These are phyloP conservation scores for Polyploca ridens DNA, from an alignment of 2,888 invertebrate species.

Conservation along the genomic window DNA sequence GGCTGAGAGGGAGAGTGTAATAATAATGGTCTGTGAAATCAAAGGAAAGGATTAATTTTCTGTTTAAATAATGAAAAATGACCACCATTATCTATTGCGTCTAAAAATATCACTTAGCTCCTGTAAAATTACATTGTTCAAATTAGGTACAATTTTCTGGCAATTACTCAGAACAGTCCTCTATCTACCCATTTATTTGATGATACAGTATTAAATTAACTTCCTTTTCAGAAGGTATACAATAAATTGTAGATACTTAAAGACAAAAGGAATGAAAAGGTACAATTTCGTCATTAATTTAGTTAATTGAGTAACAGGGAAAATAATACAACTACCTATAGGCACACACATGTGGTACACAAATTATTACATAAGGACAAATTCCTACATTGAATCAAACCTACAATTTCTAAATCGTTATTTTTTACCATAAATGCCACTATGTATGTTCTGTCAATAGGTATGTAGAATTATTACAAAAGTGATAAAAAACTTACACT, in stretches of 20 bases:
- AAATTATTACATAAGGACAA: too few relatives aligned
- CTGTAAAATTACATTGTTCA: not conserved
- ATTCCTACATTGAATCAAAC: too few relatives aligned
- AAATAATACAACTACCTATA: too few relatives aligned
- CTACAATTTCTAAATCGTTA: too few relatives aligned
- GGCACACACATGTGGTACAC: too few relatives aligned
- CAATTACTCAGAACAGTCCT: not conserved
- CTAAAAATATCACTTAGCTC: not conserved
- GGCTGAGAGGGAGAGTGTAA: not conserved
- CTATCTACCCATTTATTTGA: not conserved
- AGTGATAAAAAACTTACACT: constrained; percentile 37
- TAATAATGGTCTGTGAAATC: not conserved
- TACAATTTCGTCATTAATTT: not conserved
- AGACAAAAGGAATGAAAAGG: not conserved
- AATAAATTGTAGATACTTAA: not conserved
- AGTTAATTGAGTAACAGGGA: not conserved
- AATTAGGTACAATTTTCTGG: not conserved
- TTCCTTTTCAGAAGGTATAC: not conserved
- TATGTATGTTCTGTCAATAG: not conserved
- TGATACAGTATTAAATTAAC: not conserved
- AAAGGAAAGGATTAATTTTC: not conserved
- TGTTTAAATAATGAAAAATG: not conserved
- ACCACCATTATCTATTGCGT: too few relatives aligned
- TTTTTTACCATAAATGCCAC: too few relatives aligned
- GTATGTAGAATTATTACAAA: constrained; percentile 23